phyloP scores from a whole-genome alignment of 2,113 vertebrate genomes.

The Brachypodius melanocephalos region DNA sequence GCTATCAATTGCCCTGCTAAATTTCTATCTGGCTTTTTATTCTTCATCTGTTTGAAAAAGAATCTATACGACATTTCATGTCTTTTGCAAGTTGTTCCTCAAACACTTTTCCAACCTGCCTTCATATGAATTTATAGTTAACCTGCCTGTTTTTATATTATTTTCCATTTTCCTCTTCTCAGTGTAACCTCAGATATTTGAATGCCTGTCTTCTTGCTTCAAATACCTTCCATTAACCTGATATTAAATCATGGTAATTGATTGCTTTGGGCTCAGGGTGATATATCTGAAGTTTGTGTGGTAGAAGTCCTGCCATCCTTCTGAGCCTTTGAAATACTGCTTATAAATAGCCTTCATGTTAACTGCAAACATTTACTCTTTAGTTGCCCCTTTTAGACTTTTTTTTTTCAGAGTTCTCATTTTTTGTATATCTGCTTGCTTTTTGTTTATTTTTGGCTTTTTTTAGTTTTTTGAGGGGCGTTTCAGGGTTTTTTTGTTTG shows the following conservation, averaged over 20 bases:
- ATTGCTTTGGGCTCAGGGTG: background rate
- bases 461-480: too few species aligned
- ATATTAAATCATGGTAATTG: background rate
- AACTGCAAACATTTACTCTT: background rate
- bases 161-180: slow-evolving; percentile 11
- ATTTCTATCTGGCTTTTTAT: background rate
- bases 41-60: background rate
- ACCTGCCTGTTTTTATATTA: background rate
- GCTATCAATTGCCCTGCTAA: background rate
- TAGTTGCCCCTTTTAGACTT: background rate
- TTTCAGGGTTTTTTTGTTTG: too few species aligned
- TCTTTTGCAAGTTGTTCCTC: background rate
- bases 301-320: background rate
- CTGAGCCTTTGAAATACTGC: background rate
- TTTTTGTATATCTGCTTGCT: background rate
- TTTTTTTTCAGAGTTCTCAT: background rate
- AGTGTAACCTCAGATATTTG: background rate
- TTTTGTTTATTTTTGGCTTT: background rate
- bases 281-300: background rate
- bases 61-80: background rate
- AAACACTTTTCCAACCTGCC: background rate
- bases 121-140: background rate
- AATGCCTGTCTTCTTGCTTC: background rate
- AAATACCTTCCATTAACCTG: background rate
- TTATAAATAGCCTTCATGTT: background rate